Evolutionary conservation across 2,797 vertebrate species (phyloP), one percentile per base, ranked within the genome.

Genomic region (Oryzias dopingdopingensis): DNA sequence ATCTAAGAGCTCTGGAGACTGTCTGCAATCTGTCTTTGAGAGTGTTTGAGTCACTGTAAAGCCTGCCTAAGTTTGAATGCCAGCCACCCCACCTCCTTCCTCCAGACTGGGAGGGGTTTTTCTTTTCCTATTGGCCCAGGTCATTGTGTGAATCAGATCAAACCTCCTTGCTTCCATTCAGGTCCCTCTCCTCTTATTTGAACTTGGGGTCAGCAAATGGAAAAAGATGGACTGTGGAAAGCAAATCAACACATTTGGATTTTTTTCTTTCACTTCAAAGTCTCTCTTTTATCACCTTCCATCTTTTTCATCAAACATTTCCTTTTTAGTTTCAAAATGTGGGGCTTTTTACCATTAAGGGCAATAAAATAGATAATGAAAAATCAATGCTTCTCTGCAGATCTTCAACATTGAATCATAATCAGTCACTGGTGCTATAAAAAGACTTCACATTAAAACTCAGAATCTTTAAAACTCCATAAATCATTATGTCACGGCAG

Each of bases 81-180:
- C 70, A 66, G 81, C 81, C 87, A 84, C 81, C 82, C 85, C 72
- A 58, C 74, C 81, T 86, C 77, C 85, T 81, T 85, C 77, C 77
- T 87, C 79, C 79, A 82, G 83, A 88, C 78, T 80, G 87, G 84
- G 86, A 88, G 84, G 87, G 80, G 74, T 85, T 83, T 83, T 81
- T 89, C 86, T 84, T 84, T 80, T 89, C 86, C 85, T 85, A 86
- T 88, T 88, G 87, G 87, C 61, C 76, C 74, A 70, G 66, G 77
- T 86, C 75, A 73, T 70, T 81, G 77, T 82, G 75, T 64, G 81
- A 84, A 77, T 88, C 78, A 82, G 84, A 81, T 67, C 71, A 65
- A 81, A 71, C 71, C 70, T 72, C 52, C 69, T 71, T 85, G 77
- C 70, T 82, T 77, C 74, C 52, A 71, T 78, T 71, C 74, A 50